phyloP scores from a whole-genome alignment of 2,113 vertebrate species.

The Cervus canadensis region DNA sequence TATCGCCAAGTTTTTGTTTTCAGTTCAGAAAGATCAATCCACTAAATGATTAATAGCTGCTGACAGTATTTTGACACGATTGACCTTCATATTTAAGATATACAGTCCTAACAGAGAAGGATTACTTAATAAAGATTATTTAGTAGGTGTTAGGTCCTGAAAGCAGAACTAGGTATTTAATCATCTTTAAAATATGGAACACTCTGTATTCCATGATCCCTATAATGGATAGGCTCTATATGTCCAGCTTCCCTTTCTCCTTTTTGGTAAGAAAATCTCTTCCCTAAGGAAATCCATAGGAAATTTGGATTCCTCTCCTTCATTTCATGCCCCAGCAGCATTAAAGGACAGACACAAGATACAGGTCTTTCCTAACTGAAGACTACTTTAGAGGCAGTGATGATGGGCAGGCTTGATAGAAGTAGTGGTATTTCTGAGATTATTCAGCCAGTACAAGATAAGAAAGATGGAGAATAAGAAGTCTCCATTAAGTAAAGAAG shows the following conservation, averaged over 20 bases:
- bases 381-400: neutral
- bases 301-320: neutral
- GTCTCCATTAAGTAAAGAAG: neutral
- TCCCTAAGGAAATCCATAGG: neutral
- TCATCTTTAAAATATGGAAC: neutral
- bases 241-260: neutral
- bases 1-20: neutral
- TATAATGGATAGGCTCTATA: neutral
- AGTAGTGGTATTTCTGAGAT: neutral
- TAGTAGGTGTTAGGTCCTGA: neutral
- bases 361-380: neutral
- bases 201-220: neutral
- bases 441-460: neutral
- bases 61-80: neutral
- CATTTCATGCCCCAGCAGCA: neutral
- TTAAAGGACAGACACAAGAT: neutral
- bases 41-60: neutral
- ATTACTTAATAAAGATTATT: conserved; percentile 1
- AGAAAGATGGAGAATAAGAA: neutral
- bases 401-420: neutral
- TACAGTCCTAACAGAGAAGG: neutral
- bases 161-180: neutral
- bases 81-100: neutral
- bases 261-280: neutral
- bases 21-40: neutral